These are phyloP conservation scores for Zootoca vivipara DNA, from an alignment of 2,113 vertebrate species.

Conservation along the genomic window DNA sequence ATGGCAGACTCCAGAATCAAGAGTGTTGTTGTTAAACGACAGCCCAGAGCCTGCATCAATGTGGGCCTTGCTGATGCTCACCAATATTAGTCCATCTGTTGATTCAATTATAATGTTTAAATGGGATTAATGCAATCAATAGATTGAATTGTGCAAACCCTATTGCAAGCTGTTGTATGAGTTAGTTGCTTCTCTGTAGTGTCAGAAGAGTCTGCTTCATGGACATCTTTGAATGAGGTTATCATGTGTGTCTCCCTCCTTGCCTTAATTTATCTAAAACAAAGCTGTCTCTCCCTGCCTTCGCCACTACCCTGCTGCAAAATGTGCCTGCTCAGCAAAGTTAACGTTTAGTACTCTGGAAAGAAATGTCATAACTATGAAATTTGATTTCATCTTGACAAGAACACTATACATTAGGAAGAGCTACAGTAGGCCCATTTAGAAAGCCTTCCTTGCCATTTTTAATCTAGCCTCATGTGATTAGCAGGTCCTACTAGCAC, in stretches of 20 bases:
- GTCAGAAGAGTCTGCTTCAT: constrained; percentile 58
- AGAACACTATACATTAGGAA: constrained; percentile 63
- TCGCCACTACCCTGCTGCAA: constrained; percentile 26
- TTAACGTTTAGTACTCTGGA: constrained; percentile 70
- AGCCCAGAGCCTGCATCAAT: not conserved
- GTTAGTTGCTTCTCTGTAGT: constrained; percentile 55
- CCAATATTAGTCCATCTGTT: not conserved
- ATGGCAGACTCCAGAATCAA: not conserved
- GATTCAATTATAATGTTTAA: not conserved
- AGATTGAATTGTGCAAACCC: not conserved
- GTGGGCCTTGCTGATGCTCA: not conserved
- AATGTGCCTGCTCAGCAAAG: constrained; percentile 67
- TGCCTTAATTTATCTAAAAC: constrained; percentile 66
- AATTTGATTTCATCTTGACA: constrained; percentile 68
- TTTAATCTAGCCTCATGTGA: constrained; percentile 57
- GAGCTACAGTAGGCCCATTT: constrained; percentile 34
- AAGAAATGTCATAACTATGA: constrained; percentile 74
- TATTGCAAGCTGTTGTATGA: constrained; percentile 14
- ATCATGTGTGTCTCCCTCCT: constrained; percentile 51
- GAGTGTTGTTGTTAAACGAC: not conserved
- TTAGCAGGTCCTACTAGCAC: constrained; percentile 44
- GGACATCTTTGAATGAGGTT: constrained; percentile 63
- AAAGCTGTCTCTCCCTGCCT: constrained; percentile 40
- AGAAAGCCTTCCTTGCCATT: constrained; percentile 49
- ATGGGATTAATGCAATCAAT: not conserved